Evolutionary conservation across 2,888 invertebrate genomes (phyloP), one percentile per base, ranked within the genome.

Genomic region (Rhingia rostrata): DNA sequence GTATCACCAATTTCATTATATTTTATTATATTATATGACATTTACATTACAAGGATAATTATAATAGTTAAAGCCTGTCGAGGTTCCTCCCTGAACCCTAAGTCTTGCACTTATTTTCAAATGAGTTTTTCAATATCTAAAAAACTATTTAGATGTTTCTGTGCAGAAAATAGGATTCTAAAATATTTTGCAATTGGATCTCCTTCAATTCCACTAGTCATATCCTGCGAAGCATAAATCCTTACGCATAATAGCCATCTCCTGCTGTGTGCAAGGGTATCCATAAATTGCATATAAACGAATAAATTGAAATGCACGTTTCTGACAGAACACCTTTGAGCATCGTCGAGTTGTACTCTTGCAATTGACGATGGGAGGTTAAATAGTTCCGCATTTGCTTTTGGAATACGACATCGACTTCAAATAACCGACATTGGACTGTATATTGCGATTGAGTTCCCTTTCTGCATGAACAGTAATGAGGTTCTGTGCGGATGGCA

Each of bases 231-330:
- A 49, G 32, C 3, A 56, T 56, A 47, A 63, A 32, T 45, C n/a
- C 45, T 45, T 64, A 37, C 39, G 37, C 47, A 39, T 47, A 32
- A 54, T 66, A 75, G 66, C 35, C 60, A 14, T 10, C 30, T n/a
- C 47, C 63, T 60, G 70, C 75, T 75, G 60, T 33, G 81, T 51
- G 47, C 51, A 22, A 66, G 58, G 56, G 33, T 60, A 58, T 74
- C 60, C 64, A 54, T 70, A 75, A 70, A 70, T 70, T 81, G 63
- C 51, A 64, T 63, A 37, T 49, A 53, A 64, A 70, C 58, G 63
- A 75, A 53, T 53, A 66, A 58, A 66, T 75, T 75, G 69, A 64
- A 75, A 75, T 75, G 58, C 32, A 75, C 47, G 45, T 72, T 67
- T 30, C 54, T 70, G 81, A 70, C 75, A 81, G 69, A 60, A 64